Percentiles rank a stretch among this genome's conserved stretches.
Evolutionary conservation across 30 jellyfish, hydroid and myxozoan genomes (phyloP).

Genomic region (Clytia hemisphaerica): DNA sequence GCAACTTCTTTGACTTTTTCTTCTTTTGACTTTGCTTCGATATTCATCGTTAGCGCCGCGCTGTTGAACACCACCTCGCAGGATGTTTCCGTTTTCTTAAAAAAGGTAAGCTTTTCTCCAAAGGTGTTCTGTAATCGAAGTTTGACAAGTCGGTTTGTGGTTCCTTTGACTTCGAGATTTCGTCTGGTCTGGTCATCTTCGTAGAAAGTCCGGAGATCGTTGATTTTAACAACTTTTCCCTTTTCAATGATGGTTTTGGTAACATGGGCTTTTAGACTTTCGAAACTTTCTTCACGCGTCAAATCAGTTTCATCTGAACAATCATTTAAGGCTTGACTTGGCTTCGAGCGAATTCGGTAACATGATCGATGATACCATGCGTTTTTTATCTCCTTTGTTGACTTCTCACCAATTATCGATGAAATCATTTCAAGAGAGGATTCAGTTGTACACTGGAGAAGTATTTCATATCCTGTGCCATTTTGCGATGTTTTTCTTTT

Average conservation of each 20-base stretch:
- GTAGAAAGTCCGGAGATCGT: neutral
- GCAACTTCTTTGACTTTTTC: conserved; percentile 25
- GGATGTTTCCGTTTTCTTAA: conserved; percentile 16
- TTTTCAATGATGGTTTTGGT: conserved; percentile 14
- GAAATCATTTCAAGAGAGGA: no score
- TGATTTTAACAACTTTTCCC: conserved; percentile 12
- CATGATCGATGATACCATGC: no score
- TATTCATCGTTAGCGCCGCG: neutral
- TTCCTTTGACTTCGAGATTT: conserved; percentile 12
- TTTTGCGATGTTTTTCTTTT: no score
- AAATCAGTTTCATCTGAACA: conserved; percentile 1
- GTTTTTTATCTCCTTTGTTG: no score
- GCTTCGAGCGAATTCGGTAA: no score
- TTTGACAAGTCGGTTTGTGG: conserved; percentile 8
- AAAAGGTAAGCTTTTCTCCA: conserved; percentile 7
- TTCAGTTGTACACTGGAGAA: no score
- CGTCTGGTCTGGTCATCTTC: neutral
- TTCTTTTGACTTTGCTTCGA: neutral
- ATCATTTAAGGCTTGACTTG: no score
- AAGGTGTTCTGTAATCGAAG: conserved; percentile 7
- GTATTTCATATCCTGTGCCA: no score
- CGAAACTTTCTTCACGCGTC: conserved; percentile 8
- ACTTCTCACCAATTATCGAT: no score
- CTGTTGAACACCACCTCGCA: conserved; percentile 9
- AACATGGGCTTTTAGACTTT: neutral